Percentiles rank a stretch among this genome's conserved stretches.
These are phyloP conservation scores for Leptoclinus maculatus DNA, from an alignment of 2,797 vertebrate species.

Conservation along the genomic window DNA sequence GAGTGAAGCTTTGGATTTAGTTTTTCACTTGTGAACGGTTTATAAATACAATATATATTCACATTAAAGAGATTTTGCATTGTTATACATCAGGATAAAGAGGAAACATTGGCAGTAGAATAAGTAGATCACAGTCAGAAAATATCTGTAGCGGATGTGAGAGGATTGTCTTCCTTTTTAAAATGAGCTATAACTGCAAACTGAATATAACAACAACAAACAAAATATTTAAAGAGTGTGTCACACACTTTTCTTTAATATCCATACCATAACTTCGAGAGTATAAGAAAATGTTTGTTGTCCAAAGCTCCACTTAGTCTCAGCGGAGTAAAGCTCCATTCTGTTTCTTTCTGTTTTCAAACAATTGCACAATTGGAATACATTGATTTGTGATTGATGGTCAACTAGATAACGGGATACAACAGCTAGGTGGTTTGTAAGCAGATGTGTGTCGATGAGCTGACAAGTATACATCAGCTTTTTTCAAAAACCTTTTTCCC, in stretches of 20 bases:
- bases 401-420: neutral
- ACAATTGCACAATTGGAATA: neutral
- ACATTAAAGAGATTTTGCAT: neutral
- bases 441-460: neutral
- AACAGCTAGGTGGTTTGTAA: neutral
- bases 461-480: constrained; percentile 8
- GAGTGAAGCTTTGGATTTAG: constrained; percentile 25
- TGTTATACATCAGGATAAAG: constrained; percentile 11
- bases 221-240: neutral
- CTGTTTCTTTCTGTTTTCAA: constrained; percentile 10
- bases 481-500: constrained; percentile 14
- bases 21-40: neutral
- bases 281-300: neutral
- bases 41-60: constrained; percentile 6
- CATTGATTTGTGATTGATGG: constrained; percentile 10
- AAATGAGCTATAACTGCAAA: neutral
- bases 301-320: neutral
- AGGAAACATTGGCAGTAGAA: neutral
- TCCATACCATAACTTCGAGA: neutral
- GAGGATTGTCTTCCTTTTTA: neutral
- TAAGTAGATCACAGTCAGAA: neutral
- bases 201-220: neutral
- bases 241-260: neutral
- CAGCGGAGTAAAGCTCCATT: neutral
- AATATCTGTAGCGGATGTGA: constrained; percentile 11